These are phyloP conservation scores for Chlorospingus flavigularis DNA, from an alignment of 2,797 vertebrate genomes.

Conservation along the genomic window DNA sequence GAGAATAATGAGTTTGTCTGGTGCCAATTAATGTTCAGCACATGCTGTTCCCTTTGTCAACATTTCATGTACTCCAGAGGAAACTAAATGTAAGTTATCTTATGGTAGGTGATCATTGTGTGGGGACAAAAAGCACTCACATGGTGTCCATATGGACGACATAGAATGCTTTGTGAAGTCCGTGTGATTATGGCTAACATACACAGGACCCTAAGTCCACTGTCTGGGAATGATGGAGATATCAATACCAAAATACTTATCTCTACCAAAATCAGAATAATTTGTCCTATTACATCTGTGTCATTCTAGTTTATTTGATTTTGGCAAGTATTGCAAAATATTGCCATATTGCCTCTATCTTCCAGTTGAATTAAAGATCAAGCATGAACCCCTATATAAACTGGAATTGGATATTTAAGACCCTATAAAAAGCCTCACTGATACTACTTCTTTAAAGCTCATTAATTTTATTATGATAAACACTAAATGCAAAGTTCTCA, in stretches of 20 bases:
- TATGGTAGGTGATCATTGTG: not conserved
- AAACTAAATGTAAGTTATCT: constrained; percentile 23
- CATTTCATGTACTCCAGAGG: not conserved
- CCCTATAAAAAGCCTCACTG: not conserved
- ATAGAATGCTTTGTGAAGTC: not conserved
- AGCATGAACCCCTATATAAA: not conserved
- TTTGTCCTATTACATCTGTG: not conserved
- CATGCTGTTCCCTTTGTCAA: constrained; percentile 48
- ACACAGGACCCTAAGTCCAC: not conserved
- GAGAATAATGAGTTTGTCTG: constrained; percentile 50
- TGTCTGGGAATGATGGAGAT: not conserved
- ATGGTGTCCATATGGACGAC: not conserved
- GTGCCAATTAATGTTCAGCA: constrained; percentile 47
- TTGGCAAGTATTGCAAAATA: not conserved
- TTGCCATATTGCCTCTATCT: not conserved
- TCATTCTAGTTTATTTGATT: not conserved
- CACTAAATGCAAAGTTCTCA: not conserved
- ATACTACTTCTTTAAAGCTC: not conserved
- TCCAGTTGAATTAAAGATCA: not conserved
- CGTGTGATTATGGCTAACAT: not conserved
- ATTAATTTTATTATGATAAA: not conserved
- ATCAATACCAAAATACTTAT: not conserved
- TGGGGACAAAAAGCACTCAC: not conserved
- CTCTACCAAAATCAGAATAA: not conserved
- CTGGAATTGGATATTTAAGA: not conserved